Evolutionary conservation across 2,113 vertebrate species (phyloP).

Genomic region (Neolamprologus devosi): DNA sequence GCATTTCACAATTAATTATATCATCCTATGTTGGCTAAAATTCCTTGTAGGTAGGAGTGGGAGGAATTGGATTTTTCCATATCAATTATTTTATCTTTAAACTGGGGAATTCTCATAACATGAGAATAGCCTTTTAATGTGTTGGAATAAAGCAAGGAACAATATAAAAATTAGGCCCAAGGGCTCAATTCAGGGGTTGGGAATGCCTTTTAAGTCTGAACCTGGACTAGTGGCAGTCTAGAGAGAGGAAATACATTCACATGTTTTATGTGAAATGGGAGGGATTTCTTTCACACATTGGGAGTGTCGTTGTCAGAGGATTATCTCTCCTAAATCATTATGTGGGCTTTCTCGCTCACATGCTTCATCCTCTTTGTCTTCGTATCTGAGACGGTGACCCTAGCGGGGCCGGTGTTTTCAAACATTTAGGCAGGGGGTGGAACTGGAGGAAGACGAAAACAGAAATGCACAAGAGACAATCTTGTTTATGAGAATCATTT

Average conservation of each 20-base stretch:
- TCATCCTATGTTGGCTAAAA: neutral
- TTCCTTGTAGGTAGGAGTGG: neutral
- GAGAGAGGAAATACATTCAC: conserved; percentile 42
- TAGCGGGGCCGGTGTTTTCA: neutral
- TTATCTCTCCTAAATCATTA: conserved; percentile 6
- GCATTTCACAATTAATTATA: neutral
- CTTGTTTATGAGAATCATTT: conserved; percentile 42
- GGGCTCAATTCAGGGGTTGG: conserved; percentile 38
- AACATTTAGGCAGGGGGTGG: neutral
- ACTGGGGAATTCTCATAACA: conserved; percentile 27
- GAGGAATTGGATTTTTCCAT: conserved; percentile 21
- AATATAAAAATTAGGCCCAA: conserved; percentile 42
- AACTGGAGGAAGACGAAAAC: conserved; percentile 38
- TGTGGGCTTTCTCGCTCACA: neutral
- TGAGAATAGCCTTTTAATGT: conserved; percentile 24
- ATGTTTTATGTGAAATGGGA: conserved; percentile 43
- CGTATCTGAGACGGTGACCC: neutral
- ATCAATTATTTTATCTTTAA: conserved; percentile 37
- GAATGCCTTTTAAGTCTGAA: conserved; percentile 55
- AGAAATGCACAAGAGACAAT: conserved; percentile 20
- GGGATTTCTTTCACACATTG: conserved; percentile 34
- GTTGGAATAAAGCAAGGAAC: conserved; percentile 39
- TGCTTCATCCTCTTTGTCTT: neutral
- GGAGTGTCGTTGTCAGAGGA: conserved; percentile 9
- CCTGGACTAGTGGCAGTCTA: conserved; percentile 36